Evolutionary conservation across 1,140 invertebrate genomes (phyloP).

Genomic region (Nylanderia fulva): DNA sequence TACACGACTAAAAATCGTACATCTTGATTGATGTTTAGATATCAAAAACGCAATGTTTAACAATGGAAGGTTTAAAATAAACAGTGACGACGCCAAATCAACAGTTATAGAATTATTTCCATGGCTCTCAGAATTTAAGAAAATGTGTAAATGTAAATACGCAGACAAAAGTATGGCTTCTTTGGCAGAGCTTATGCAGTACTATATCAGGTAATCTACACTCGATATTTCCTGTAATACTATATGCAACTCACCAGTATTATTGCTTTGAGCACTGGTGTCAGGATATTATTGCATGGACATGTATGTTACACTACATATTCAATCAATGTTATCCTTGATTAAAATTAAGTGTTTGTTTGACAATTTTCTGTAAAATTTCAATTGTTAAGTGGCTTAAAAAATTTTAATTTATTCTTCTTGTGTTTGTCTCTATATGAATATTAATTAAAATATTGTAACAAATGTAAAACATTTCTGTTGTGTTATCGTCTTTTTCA

Average conservation of each 20-base stretch:
- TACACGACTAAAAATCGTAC: not conserved
- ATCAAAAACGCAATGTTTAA: constrained; percentile 64
- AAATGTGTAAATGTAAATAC: constrained; percentile 71
- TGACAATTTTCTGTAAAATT: not conserved
- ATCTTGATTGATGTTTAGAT: constrained; percentile 65
- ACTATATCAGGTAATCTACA: constrained; percentile 74
- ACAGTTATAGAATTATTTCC: constrained; percentile 75
- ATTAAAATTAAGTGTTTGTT: constrained; percentile 12
- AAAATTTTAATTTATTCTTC: not conserved
- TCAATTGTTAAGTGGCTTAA: not conserved
- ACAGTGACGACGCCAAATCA: constrained; percentile 68
- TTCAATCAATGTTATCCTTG: not conserved
- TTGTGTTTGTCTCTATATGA: too few species aligned
- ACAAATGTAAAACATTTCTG: not conserved
- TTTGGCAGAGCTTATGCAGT: constrained; percentile 76
- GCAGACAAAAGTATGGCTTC: constrained; percentile 71
- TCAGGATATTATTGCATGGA: constrained; percentile 13
- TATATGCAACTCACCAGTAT: constrained; percentile 69
- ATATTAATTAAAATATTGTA: not conserved
- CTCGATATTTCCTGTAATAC: constrained; percentile 4
- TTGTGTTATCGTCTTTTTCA: not conserved
- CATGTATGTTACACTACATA: constrained; percentile 2
- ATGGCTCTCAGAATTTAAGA: constrained; percentile 75
- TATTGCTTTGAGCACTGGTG: constrained; percentile 73
- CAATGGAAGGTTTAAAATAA: constrained; percentile 54